phyloP scores from a whole-genome alignment of 2,113 vertebrate genomes.

The Vanacampus margaritifer region DNA sequence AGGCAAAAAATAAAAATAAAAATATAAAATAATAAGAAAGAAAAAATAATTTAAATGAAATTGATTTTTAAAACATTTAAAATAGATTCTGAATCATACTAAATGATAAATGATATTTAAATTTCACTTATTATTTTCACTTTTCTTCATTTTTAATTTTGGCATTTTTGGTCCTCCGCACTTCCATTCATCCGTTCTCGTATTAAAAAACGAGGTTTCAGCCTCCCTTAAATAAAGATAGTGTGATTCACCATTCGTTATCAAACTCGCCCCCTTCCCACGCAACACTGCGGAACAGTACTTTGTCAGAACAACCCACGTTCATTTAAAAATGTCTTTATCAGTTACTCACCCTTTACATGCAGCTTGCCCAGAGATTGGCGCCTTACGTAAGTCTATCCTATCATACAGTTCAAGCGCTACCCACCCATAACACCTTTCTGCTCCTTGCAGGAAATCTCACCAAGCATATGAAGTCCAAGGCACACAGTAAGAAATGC shows the following conservation, averaged over 20 bases:
- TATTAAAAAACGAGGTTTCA: slow-evolving; percentile 42
- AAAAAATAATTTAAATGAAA: no score
- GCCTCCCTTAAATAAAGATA: slow-evolving; percentile 47
- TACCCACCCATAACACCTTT: slow-evolving; percentile 46
- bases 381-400: slow-evolving; percentile 64
- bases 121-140: no score
- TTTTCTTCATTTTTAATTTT: no score
- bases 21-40: no score
- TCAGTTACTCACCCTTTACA: slow-evolving; percentile 67
- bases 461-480: slow-evolving; percentile 99
- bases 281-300: slow-evolving; percentile 63
- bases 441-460: slow-evolving; percentile 81
- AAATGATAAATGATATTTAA: no score
- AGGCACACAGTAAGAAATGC: slow-evolving; percentile 99
- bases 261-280: slow-evolving; percentile 66
- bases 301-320: slow-evolving; percentile 69
- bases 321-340: slow-evolving; percentile 71
- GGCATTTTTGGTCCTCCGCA: not conserved
- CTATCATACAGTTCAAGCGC: slow-evolving; percentile 43
- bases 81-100: no score
- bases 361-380: slow-evolving; percentile 49
- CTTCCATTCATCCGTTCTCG: slow-evolving; percentile 9
- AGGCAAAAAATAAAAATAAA: no score
- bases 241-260: slow-evolving; percentile 68
- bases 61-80: no score